Percentiles rank a stretch among this genome's conserved stretches.
phyloP scores from a whole-genome alignment of 2,888 invertebrate genomes.

The Diaphora mendica region DNA sequence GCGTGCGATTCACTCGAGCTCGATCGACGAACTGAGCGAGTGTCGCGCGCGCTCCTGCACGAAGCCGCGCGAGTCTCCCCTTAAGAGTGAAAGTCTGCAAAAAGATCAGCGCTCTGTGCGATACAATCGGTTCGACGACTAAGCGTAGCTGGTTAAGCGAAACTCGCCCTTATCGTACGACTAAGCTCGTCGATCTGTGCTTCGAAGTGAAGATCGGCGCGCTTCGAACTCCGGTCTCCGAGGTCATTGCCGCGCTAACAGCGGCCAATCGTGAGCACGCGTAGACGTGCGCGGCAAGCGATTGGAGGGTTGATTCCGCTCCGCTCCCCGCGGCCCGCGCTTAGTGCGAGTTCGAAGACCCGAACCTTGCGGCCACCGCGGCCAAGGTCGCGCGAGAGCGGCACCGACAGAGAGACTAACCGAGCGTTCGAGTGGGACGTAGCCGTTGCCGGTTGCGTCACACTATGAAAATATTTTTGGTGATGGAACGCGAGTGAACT shows the following conservation, averaged over 20 bases:
- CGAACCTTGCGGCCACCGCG: conserved; percentile 95
- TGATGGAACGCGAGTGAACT: conserved; percentile 86
- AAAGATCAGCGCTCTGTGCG: conserved; percentile 83
- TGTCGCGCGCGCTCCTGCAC: conserved; percentile 79
- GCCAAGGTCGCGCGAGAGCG: conserved; percentile 89
- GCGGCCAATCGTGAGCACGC: conserved; percentile 83
- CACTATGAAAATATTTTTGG: conserved; percentile 86
- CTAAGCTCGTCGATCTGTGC: conserved; percentile 84
- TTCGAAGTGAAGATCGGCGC: conserved; percentile 89
- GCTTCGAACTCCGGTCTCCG: conserved; percentile 93
- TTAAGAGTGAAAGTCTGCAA: conserved; percentile 88
- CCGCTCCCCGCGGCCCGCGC: conserved; percentile 76
- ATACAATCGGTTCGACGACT: conserved; percentile 82
- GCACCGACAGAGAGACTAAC: conserved; percentile 74
- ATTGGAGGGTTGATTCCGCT: conserved; percentile 75
- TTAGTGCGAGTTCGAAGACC: conserved; percentile 90
- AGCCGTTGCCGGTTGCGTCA: conserved; percentile 81
- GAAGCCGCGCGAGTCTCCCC: conserved; percentile 76
- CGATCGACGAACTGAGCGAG: conserved; percentile 86
- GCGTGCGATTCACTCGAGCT: conserved; percentile 85
- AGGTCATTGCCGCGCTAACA: conserved; percentile 92
- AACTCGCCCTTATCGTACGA: conserved; percentile 82
- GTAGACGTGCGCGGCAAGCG: conserved; percentile 76
- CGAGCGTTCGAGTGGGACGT: conserved; percentile 78
- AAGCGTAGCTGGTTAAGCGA: conserved; percentile 73